These are phyloP conservation scores for Neogobius melanostomus DNA, from an alignment of 2,113 vertebrate genomes.

Conservation along the genomic window DNA sequence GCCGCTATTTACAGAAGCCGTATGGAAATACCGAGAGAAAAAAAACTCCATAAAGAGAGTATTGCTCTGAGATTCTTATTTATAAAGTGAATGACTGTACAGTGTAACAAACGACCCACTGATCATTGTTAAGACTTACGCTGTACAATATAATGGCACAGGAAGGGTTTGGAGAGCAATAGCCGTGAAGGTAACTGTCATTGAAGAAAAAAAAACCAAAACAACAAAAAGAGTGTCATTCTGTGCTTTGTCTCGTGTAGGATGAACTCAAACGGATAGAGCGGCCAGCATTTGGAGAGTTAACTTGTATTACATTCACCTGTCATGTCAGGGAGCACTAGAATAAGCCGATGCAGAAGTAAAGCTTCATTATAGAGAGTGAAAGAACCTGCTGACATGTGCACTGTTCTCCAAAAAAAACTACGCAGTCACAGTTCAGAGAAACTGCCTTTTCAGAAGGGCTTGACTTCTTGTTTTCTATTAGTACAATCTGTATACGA, in stretches of 20 bases:
- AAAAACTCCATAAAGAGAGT: conserved; percentile 35
- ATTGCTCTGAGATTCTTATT: conserved; percentile 67
- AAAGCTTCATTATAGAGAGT: conserved; percentile 34
- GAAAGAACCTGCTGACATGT: not conserved
- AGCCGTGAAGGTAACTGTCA: not conserved
- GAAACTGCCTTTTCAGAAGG: not conserved
- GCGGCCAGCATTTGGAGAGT: conserved; percentile 20
- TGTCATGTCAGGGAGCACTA: conserved; percentile 40
- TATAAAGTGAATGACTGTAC: conserved; percentile 38
- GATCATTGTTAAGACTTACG: conserved; percentile 36
- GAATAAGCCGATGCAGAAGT: conserved; percentile 50
- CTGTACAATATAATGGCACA: conserved; percentile 31
- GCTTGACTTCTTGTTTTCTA: not conserved
- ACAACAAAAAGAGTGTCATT: not conserved
- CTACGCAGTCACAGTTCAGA: not conserved
- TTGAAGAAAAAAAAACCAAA: not conserved
- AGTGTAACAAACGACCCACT: conserved; percentile 34
- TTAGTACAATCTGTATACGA: not conserved
- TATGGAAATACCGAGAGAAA: conserved; percentile 30
- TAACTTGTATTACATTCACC: conserved; percentile 52
- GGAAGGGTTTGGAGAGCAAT: not conserved
- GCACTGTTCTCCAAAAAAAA: conserved; percentile 10
- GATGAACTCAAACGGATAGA: conserved; percentile 12
- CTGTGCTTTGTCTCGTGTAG: conserved; percentile 24
- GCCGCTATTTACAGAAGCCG: conserved; percentile 53